Conservation (phyloP, 2,113 vertebrate species). For the Cyphomyrus discorhynchus region DNA sequence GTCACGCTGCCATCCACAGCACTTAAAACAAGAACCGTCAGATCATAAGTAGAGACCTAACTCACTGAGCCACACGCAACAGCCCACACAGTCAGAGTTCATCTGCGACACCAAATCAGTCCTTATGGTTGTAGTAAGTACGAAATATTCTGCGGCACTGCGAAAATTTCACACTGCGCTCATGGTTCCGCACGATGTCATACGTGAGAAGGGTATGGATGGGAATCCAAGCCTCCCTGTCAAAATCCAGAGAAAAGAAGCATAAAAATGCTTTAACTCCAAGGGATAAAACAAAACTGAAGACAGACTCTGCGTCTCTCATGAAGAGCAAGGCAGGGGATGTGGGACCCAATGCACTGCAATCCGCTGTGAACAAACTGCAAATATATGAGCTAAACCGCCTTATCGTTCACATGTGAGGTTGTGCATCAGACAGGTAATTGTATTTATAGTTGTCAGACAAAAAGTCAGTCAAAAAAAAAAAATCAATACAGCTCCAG, state of each 20-base stretch:
- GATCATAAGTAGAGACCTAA: background rate
- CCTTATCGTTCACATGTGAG: background rate
- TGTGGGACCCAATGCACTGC: background rate
- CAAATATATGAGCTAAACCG: background rate
- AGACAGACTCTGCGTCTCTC: background rate
- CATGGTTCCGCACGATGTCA: background rate
- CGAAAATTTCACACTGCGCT: background rate
- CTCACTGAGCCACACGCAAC: background rate
- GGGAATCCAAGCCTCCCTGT: background rate
- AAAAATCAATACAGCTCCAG: background rate
- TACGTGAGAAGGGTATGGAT: background rate
- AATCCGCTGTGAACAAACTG: background rate
- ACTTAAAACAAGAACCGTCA: background rate
- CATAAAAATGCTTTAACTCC: background rate
- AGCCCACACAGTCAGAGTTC: background rate
- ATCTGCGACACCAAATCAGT: background rate
- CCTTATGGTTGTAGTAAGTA: background rate
- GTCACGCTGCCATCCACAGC: background rate
- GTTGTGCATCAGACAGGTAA: background rate
- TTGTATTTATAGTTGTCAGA: background rate
- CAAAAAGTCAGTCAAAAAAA: background rate
- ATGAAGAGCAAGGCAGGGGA: background rate
- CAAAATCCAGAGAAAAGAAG: background rate
- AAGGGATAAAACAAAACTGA: background rate
- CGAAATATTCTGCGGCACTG: background rate